A percentile compares a stretch with the other conserved stretches of the same genome.
Evolutionary conservation across 1,140 invertebrate genomes (phyloP).

Genomic region (Carposina sasakii): DNA sequence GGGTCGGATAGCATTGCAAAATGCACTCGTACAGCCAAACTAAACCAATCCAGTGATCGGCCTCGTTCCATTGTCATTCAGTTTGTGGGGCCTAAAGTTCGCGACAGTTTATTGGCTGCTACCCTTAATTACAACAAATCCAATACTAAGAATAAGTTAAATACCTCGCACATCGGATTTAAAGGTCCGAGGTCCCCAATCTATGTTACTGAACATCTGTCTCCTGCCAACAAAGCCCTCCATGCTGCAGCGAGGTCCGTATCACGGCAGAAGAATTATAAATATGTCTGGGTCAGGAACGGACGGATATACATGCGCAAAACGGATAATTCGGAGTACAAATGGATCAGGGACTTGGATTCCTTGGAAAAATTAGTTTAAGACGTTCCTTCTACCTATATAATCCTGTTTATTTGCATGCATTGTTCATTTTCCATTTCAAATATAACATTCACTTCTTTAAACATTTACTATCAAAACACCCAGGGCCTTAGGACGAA

Average conservation of each 20-base stretch:
- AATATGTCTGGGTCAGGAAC: constrained; percentile 30
- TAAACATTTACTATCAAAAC: constrained; percentile 7
- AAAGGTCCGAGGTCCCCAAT: constrained; percentile 12
- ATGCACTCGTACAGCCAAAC: neutral
- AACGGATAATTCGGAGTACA: constrained; percentile 22
- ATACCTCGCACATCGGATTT: constrained; percentile 20
- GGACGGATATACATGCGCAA: constrained; percentile 24
- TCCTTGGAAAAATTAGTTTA: constrained; percentile 7
- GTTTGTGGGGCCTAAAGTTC: neutral
- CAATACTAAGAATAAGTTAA: constrained; percentile 17
- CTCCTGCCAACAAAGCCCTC: constrained; percentile 18
- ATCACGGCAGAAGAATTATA: constrained; percentile 21
- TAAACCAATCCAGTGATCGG: neutral
- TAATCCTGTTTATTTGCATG: neutral
- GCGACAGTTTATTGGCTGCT: neutral
- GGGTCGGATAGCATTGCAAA: neutral
- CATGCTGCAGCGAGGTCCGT: constrained; percentile 21
- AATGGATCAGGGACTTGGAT: constrained; percentile 12
- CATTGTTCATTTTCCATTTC: neutral
- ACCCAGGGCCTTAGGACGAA: neutral
- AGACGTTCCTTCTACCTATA: neutral
- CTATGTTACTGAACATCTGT: constrained; percentile 27
- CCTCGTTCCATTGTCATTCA: neutral
- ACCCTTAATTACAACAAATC: constrained; percentile 21
- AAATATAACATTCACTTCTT: constrained; percentile 13